phyloP scores from a whole-genome alignment of 2,797 vertebrate genomes.

The Poeciliopsis turneri region DNA sequence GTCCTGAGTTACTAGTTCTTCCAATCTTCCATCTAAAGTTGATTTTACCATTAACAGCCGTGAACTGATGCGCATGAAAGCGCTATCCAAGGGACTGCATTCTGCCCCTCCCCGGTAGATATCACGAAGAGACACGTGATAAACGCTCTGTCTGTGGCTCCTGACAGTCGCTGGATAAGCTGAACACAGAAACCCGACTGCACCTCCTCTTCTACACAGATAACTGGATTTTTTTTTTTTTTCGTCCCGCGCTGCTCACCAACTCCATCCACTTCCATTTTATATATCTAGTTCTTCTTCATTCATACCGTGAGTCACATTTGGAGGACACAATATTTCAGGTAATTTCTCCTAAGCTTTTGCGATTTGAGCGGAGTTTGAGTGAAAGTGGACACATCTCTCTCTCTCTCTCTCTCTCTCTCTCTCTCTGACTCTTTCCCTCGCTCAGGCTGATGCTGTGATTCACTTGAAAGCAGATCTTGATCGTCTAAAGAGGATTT shows the following conservation, averaged over 20 bases:
- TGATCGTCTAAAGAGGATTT: slow-evolving; percentile 53
- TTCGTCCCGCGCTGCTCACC: slow-evolving; percentile 31
- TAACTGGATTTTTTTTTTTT: slow-evolving; percentile 64
- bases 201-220: slow-evolving; percentile 69
- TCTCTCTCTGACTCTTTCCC: slow-evolving; percentile 1
- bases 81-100: slow-evolving; percentile 78
- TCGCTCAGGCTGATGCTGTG: slow-evolving; percentile 57
- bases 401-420: slow-evolving; percentile 7
- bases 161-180: slow-evolving; percentile 81
- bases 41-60: slow-evolving; percentile 38
- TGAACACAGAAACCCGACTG: slow-evolving; percentile 77
- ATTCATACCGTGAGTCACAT: slow-evolving; percentile 38
- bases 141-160: slow-evolving; percentile 75
- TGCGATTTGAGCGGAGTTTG: slow-evolving; percentile 46
- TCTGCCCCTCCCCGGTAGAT: slow-evolving; percentile 79
- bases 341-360: slow-evolving; percentile 61
- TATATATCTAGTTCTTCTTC: slow-evolving; percentile 1
- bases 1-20: slow-evolving; percentile 30
- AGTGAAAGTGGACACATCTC: slow-evolving; percentile 52
- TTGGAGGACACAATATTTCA: slow-evolving; percentile 58
- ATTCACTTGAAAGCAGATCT: slow-evolving; percentile 73
- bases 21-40: slow-evolving; percentile 52
- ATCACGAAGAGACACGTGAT: slow-evolving; percentile 77
- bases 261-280: slow-evolving; percentile 18
- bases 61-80: slow-evolving; percentile 52